Evolutionary conservation across 2,888 invertebrate species (phyloP), one percentile per base, ranked within the genome.

Genomic region (Phasia obesa): DNA sequence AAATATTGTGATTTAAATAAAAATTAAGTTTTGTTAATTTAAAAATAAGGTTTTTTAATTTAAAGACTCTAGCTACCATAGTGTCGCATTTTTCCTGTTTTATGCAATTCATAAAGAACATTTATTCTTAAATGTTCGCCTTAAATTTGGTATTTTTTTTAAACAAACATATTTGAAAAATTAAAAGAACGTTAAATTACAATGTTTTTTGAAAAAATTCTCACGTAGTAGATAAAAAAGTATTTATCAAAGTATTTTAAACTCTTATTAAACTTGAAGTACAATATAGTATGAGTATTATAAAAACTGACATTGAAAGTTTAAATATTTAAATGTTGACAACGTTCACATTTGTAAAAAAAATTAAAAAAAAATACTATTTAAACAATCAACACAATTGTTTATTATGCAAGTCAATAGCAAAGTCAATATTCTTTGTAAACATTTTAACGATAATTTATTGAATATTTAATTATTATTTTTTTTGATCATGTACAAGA

Each of bases 261-360:
- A 75, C 65, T 65, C 74, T 47, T 27, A n/a, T n/a, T n/a, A 25
- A 35, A 38, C 25, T 47, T 65, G 15, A 64, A 49, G 23, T 47
- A 47, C 11, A 38, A 60, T 4, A 23, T 21, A 27, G 38, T n/a
- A n/a, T n/a, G n/a, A n/a, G n/a, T n/a, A n/a, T n/a, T n/a, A 49
- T 59, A 13, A 27, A 62, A 49, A 35, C 35, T 75, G 80, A 70
- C 80, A 80, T 80, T 80, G 80, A 80, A 69, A 44, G 80, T 62
- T 57, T 55, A 64, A 51, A 60, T 44, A 55, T 49, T 71, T 38
- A 59, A 55, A 49, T 71, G 35, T 49, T 44, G 35, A 60, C 11
- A 69, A 27, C 1, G 6, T 27, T 42, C 4, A 11, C 11, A 60
- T 71, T 71, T 21, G 38, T 49, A 35, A 35, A 35, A 35, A 7